Percentiles rank a stretch among this genome's conserved stretches.
Conservation (phyloP, 2,888 invertebrate species). For the Alviniconcha strummeri region DNA sequence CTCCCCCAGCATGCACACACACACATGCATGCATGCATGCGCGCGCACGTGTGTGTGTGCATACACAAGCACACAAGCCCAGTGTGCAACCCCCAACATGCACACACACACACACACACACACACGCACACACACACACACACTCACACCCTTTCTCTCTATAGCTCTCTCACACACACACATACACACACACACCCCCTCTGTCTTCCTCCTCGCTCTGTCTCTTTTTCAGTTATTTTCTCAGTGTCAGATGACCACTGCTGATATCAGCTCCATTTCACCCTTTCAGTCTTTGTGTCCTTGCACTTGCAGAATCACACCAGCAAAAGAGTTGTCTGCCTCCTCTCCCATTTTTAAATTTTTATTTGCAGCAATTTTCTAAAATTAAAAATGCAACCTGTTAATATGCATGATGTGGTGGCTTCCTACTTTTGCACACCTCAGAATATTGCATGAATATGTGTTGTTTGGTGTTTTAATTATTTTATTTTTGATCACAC, state of each 20-base stretch:
- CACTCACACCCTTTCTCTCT: neutral
- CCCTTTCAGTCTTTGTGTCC: no score
- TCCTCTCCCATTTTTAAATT: no score
- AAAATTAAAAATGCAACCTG: no score
- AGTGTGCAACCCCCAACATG: neutral
- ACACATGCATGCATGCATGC: neutral
- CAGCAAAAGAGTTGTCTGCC: no score
- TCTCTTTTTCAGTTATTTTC: neutral
- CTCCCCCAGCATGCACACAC: neutral
- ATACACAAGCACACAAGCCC: neutral
- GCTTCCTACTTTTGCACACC: no score
- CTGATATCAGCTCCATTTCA: no score
- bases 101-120: neutral
- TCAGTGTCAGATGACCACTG: neutral
- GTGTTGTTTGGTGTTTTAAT: no score
- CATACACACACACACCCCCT: neutral
- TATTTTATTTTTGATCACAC: no score
- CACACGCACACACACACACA: neutral
- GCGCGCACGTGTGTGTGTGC: neutral
- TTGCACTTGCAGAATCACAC: no score
- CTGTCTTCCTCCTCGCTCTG: neutral
- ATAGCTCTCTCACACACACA: neutral
- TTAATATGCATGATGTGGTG: no score
- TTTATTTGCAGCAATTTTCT: no score
- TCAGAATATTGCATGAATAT: no score